phyloP scores from a whole-genome alignment of 2,113 vertebrate species.

The Sylvilagus bachmani region DNA sequence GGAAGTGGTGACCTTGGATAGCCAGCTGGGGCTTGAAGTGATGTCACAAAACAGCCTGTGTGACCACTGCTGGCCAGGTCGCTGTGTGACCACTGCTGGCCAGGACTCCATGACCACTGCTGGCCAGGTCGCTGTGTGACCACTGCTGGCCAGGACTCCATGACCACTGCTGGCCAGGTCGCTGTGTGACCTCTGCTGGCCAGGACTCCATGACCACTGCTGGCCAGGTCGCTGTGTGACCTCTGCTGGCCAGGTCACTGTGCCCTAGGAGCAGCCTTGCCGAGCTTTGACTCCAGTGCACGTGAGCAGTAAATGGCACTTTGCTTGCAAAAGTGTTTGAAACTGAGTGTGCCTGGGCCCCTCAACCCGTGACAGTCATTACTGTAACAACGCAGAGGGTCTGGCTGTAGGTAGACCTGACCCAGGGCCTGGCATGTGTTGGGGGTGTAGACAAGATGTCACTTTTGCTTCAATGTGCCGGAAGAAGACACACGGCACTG shows the following conservation, averaged over 20 bases:
- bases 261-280: rapidly evolving
- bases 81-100: too few species aligned
- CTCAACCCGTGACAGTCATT: neutral
- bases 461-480: neutral
- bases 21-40: neutral
- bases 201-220: too few species aligned
- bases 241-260: rapidly evolving
- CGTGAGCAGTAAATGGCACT: neutral
- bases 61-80: too few species aligned
- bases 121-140: too few species aligned
- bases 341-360: rapidly evolving
- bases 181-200: too few species aligned
- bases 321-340: neutral
- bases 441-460: neutral
- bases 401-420: neutral
- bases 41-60: rapidly evolving
- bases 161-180: too few species aligned
- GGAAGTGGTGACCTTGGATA: neutral
- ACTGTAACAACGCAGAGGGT: neutral
- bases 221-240: too few species aligned
- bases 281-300: rapidly evolving
- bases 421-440: rapidly evolving
- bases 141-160: too few species aligned
- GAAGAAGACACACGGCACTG: neutral
- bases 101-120: too few species aligned